These are phyloP conservation scores for Oceanodroma tethys DNA, from an alignment of 2,113 vertebrate genomes.

Conservation along the genomic window DNA sequence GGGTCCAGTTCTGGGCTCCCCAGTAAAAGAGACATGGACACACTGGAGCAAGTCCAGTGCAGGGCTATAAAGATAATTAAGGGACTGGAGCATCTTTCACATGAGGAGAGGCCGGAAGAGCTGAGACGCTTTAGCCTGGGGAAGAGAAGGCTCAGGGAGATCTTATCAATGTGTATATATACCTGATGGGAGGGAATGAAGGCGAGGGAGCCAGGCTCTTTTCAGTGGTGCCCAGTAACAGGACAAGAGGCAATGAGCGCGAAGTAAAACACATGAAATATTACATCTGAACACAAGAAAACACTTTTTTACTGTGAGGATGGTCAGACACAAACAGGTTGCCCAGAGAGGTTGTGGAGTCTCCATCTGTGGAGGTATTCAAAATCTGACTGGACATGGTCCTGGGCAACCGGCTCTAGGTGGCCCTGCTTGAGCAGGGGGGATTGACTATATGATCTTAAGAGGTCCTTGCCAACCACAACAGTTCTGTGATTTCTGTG, in stretches of 20 bases:
- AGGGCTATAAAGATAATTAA: background rate
- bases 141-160: background rate
- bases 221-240: background rate
- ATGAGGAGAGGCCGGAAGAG: background rate
- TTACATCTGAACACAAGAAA: background rate
- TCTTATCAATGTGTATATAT: background rate
- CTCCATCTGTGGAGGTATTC: background rate
- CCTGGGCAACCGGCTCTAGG: background rate
- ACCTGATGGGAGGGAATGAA: background rate
- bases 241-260: background rate
- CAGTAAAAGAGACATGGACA: background rate
- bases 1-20: background rate
- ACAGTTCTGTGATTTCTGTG: background rate
- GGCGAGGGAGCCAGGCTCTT: background rate
- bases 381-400: background rate
- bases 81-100: background rate
- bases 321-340: background rate
- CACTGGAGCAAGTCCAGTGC: background rate
- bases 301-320: background rate
- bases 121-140: background rate
- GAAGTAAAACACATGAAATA: background rate
- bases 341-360: background rate
- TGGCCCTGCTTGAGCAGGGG: background rate
- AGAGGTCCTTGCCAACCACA: background rate
- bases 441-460: background rate